These are phyloP conservation scores for Sinocyclocheilus anophthalmus DNA, from an alignment of 2,113 vertebrate genomes.

Conservation along the genomic window DNA sequence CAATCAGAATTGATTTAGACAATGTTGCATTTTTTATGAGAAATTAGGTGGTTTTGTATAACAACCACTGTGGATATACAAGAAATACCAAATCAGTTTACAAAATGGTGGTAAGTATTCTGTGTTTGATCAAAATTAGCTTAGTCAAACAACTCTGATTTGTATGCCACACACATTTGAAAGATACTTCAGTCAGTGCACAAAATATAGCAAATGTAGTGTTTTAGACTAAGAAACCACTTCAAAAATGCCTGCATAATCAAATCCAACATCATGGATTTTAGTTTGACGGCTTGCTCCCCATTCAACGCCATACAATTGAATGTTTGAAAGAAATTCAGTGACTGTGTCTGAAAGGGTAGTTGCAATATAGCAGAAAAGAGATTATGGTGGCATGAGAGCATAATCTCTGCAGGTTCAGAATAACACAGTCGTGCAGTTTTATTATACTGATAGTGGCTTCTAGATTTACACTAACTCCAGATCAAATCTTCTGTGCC, in stretches of 20 bases:
- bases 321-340: background rate
- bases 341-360: background rate
- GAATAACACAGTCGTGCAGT: background rate
- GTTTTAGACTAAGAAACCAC: background rate
- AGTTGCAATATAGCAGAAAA: background rate
- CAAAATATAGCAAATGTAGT: background rate
- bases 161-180: background rate
- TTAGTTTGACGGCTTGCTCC: background rate
- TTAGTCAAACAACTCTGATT: background rate
- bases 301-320: background rate
- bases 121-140: background rate
- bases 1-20: background rate
- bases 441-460: background rate
- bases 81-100: background rate
- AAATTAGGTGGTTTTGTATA: background rate
- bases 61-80: background rate
- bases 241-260: background rate
- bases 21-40: background rate
- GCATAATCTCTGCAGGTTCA: background rate
- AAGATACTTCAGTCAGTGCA: background rate
- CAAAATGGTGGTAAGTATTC: background rate
- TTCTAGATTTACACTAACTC: background rate
- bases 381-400: constrained; percentile 9
- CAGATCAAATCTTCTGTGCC: constrained; percentile 15
- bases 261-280: background rate